These are phyloP conservation scores for Thomomys bottae DNA, from an alignment of 2,113 vertebrate species.

Conservation along the genomic window DNA sequence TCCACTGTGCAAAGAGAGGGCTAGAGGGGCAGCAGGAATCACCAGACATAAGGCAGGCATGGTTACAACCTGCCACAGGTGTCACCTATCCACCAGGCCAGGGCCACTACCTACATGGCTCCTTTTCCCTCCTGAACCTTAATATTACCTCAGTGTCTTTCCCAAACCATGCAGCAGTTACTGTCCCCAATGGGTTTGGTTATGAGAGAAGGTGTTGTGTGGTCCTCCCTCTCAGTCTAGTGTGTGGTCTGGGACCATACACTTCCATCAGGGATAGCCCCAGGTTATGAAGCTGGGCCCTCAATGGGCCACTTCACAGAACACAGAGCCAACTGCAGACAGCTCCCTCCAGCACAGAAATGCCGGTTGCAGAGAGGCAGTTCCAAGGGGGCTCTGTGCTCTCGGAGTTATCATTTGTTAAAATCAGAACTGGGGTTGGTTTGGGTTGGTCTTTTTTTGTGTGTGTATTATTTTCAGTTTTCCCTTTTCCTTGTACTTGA, in stretches of 20 bases:
- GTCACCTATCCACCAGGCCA: neutral
- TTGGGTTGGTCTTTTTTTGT: conserved; percentile 27
- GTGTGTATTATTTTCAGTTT: neutral
- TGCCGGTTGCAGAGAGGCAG: neutral
- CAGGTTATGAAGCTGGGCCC: neutral
- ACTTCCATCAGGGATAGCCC: neutral
- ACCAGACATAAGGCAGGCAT: neutral
- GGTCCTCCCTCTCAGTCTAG: neutral
- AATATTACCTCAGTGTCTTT: neutral
- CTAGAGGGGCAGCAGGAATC: neutral
- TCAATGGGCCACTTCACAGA: neutral
- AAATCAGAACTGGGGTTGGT: neutral
- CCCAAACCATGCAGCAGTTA: neutral
- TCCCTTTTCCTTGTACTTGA: neutral
- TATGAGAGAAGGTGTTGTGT: neutral
- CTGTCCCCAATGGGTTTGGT: too few relatives aligned
- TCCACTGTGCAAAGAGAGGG: neutral
- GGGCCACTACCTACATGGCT: neutral
- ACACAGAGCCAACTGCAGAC: neutral
- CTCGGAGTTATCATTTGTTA: neutral
- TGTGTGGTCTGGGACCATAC: neutral
- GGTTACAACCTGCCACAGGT: neutral
- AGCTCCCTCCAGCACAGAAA: neutral
- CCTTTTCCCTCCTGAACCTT: neutral
- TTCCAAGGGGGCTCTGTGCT: neutral